Percentiles rank a stretch among this genome's conserved stretches.
These are phyloP conservation scores for Alligator mississippiensis DNA, from an alignment of 2,113 vertebrate genomes.

Conservation along the genomic window DNA sequence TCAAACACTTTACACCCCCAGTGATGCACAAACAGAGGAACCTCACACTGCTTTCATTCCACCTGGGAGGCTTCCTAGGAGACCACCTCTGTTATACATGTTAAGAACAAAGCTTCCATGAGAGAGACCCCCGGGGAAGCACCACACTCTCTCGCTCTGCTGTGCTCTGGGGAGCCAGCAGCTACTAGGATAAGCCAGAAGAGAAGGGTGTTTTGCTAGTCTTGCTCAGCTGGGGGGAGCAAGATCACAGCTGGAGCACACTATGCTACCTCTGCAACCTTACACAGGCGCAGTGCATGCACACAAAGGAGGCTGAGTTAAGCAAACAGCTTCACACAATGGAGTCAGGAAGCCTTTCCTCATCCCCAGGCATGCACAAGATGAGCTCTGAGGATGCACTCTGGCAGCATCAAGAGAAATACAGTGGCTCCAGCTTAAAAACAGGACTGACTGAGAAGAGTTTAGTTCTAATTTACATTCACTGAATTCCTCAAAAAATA, in stretches of 20 bases:
- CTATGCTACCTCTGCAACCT: not conserved
- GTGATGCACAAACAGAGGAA: not conserved
- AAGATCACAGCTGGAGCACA: not conserved
- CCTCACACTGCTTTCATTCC: not conserved
- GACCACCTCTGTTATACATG: not conserved
- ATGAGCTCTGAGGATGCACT: rapidly evolving
- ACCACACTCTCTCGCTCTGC: not conserved
- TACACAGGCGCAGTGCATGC: not conserved
- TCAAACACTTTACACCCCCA: not conserved
- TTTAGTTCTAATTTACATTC: not conserved
- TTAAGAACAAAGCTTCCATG: rapidly evolving
- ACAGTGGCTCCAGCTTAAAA: not conserved
- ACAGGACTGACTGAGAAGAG: not conserved
- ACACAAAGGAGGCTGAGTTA: not conserved
- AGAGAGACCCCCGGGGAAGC: not conserved
- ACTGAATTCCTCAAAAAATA: not conserved
- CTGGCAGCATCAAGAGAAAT: not conserved
- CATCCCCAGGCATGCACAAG: not conserved
- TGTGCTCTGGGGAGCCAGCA: not conserved
- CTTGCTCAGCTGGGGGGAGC: not conserved
- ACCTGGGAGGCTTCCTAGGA: not conserved
- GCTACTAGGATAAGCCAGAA: not conserved
- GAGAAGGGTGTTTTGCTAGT: not conserved
- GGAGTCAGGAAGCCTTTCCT: not conserved
- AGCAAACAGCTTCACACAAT: not conserved